Conservation (phyloP, 1,140 invertebrate species). For the Anagrus nilaparvatae region DNA sequence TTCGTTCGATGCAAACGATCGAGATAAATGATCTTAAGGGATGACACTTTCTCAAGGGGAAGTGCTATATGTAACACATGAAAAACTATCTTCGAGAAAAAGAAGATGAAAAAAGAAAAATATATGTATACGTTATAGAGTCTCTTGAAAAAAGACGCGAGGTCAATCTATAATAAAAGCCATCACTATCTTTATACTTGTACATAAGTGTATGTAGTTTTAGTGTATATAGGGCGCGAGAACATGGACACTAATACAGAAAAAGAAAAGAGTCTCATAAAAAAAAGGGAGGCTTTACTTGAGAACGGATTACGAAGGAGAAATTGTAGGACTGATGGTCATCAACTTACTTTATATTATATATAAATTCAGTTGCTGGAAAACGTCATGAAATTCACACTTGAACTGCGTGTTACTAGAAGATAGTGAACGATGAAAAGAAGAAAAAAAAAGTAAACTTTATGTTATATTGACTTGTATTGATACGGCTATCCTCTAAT, state of each 20-base stretch:
- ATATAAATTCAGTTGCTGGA: neutral
- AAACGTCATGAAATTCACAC: constrained; percentile 15
- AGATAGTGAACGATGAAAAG: constrained; percentile 3
- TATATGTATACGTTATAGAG: too few relatives aligned
- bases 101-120: constrained; percentile 14
- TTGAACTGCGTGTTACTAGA: too few relatives aligned
- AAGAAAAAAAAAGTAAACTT: too few relatives aligned
- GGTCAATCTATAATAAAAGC: constrained; percentile 16
- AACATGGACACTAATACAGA: constrained; percentile 15
- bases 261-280: constrained; percentile 31
- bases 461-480: too few relatives aligned
- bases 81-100: constrained; percentile 16
- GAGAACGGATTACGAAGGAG: constrained; percentile 41
- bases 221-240: too few relatives aligned
- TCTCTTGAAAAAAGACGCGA: too few relatives aligned
- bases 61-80: neutral
- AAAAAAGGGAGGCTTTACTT: constrained; percentile 36
- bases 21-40: constrained; percentile 33
- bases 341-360: constrained; percentile 17
- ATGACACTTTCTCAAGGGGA: neutral
- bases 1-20: constrained; percentile 35
- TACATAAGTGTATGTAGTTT: too few relatives aligned
- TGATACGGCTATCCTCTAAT: too few relatives aligned
- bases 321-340: constrained; percentile 32
- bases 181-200: too few relatives aligned